Conservation (phyloP, 2,888 invertebrate genomes). For the Cerceris ruficornis region DNA sequence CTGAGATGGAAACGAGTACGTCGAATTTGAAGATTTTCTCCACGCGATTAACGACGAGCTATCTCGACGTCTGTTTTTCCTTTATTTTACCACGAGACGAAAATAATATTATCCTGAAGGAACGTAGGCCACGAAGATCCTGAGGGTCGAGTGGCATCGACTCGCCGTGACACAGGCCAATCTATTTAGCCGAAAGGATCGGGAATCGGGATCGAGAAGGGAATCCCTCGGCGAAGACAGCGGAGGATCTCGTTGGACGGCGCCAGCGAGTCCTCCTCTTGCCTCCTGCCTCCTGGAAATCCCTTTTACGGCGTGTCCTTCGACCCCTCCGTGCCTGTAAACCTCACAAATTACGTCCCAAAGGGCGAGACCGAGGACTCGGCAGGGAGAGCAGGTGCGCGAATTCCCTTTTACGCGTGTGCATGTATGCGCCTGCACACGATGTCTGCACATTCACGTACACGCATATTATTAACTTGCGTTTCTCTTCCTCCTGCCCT, state of each 20-base stretch:
- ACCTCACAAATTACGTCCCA: conserved; percentile 70
- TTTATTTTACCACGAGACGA: conserved; percentile 32
- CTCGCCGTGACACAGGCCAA: conserved; percentile 50
- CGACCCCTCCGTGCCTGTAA: conserved; percentile 64
- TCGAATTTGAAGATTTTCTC: background rate
- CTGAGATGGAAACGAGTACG: background rate
- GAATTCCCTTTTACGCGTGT: conserved; percentile 51
- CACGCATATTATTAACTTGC: conserved; percentile 48
- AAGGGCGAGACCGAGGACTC: conserved; percentile 58
- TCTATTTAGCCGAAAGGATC: conserved; percentile 64
- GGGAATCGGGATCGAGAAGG: conserved; percentile 56
- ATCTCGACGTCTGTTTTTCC: conserved; percentile 8
- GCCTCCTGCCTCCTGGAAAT: conserved; percentile 54
- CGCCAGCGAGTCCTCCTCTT: conserved; percentile 12
- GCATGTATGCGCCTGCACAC: conserved; percentile 23
- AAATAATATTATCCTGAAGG: conserved; percentile 49
- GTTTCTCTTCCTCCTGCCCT: conserved; percentile 20
- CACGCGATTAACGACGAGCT: background rate
- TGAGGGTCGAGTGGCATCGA: conserved; percentile 51
- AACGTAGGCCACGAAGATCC: conserved; percentile 38
- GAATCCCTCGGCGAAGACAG: conserved; percentile 52
- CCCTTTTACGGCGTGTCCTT: conserved; percentile 69
- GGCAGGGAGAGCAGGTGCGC: conserved; percentile 65
- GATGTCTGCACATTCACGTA: conserved; percentile 25
- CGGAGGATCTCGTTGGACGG: conserved; percentile 41